Percentiles rank a stretch among this genome's conserved stretches.
phyloP scores from a whole-genome alignment of 2,888 invertebrate genomes.

The Acanthoscelides obtectus region DNA sequence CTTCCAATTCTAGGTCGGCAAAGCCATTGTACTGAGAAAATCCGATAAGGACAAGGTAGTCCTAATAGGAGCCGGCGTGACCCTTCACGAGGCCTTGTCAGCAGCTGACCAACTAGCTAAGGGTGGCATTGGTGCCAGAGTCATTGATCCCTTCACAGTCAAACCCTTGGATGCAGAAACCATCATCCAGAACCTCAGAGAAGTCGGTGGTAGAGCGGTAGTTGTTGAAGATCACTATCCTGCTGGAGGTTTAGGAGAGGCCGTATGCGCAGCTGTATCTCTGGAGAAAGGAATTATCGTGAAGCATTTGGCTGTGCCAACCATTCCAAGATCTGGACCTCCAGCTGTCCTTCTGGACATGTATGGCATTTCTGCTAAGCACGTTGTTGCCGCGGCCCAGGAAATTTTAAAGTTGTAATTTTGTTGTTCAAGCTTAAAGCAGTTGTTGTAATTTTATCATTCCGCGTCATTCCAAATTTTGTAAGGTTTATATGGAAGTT shows the following conservation, averaged over 20 bases:
- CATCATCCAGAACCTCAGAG: constrained; percentile 71
- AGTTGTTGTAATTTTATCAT: neutral
- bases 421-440: neutral
- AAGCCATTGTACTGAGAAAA: constrained; percentile 74
- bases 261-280: constrained; percentile 79
- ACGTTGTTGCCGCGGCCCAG: constrained; percentile 68
- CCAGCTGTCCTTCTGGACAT: constrained; percentile 78
- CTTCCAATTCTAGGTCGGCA: constrained; percentile 60
- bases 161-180: constrained; percentile 87
- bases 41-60: constrained; percentile 75
- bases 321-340: constrained; percentile 90
- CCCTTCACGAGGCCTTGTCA: constrained; percentile 82
- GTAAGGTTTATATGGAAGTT: constrained; percentile 6
- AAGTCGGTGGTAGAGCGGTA: constrained; percentile 75
- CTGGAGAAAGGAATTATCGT: constrained; percentile 66
- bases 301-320: constrained; percentile 73
- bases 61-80: constrained; percentile 90
- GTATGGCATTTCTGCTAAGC: constrained; percentile 82
- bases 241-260: constrained; percentile 95
- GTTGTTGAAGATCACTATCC: constrained; percentile 98
- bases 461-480: constrained; percentile 9
- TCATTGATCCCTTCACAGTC: constrained; percentile 93
- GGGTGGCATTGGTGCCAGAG: constrained; percentile 68
- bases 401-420: constrained; percentile 53
- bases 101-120: constrained; percentile 74